Evolutionary conservation across 2,797 vertebrate genomes (phyloP), one percentile per base, ranked within the genome.

Genomic region (Numenius phaeopus): DNA sequence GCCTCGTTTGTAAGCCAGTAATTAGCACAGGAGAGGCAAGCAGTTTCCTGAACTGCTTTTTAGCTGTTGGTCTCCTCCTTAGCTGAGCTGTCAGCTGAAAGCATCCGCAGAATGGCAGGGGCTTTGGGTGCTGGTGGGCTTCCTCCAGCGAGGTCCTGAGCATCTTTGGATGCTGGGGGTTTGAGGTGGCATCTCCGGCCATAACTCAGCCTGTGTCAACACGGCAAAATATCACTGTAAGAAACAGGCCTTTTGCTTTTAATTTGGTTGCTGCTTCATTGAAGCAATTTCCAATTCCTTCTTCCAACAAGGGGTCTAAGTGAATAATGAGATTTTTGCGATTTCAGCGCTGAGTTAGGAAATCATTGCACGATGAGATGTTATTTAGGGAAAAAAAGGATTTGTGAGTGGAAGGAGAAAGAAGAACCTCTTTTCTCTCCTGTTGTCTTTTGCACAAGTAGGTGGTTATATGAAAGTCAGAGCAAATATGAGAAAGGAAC

Each of bases 131-230:
- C 49, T 62, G 54, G 24, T 49, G 42, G 66, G 26, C 34, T 62
- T 37, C 37, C 40, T 50, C 52, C 78, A 14, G 71, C 19, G 1
- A 54, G 50, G 77, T 59, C 3, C 46, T 49, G 14, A 10, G n/a
- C 42, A 0, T 23, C 65, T 5, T 14, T 0, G 5, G 70, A 4
- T 42, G 64, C 77, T 39, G 10, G 0, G 26, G 29, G 34, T 10
- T 46, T 26, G 30, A 72, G 32, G 54, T 50, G 59, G 40, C 32
- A 11, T 57, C 65, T 83, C 55, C 55, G 20, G 15, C 50, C 3
- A 1, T 26, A 29, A 32, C 62, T 66, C 34, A 26, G 29, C 37
- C 47, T 20, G 14, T 21, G n/a, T 62, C n/a, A n/a, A 22, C 37
- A 13, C 0, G 0, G 17, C 14, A 37, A 24, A 54, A 20, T 12